Base-by-base conservation (phyloP, 2,797 vertebrate genomes). In the Ptychadena robeensis region DNA sequence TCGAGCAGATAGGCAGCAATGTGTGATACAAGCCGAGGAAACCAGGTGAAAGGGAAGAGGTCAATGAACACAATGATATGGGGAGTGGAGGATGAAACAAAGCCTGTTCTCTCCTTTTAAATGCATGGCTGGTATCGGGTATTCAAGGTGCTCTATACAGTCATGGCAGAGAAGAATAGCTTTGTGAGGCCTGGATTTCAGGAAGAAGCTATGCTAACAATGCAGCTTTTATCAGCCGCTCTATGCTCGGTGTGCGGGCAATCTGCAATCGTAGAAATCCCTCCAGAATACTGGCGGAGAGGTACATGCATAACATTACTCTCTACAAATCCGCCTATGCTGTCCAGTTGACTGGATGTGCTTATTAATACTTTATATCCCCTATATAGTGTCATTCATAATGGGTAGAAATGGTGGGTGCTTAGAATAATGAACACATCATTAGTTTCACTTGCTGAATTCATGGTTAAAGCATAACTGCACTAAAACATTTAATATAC, bases 121-220 rank as follows among this genome's bases (percentile, higher is more conserved):
- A 85, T 80, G 59, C 71, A 75, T 53, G 71, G 44, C 59, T 53
- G n/a, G 77, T 80, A 80, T 84, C 77, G 70, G 76, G 77, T 84
- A 70, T 75, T 44, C 9, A 73, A 75, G 71, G 77, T 80, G 70
- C 65, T 44, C 69, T 38, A 61, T 64, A 59, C 14, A 63, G 31
- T 31, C 25, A 9, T 67, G 38, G 35, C 11, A 44, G 77, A 37
- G 32, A 64, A 48, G 38, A 22, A 53, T 64, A 38, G 61, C 82
- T 73, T 69, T 74, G 61, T 83, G 61, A 67, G 31, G 34, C 34
- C 76, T 63, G 64, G 69, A 34, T 73, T 61, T 38, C 64, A 32
- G 67, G 75, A 79, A 67, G 38, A 40, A 73, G 38, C 38, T 5
- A 34, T 32, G 40, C 66, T 79, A 74, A 85, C 82, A 85, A 70